These are phyloP conservation scores for Telenomus remus DNA, from an alignment of 1,140 invertebrate genomes.

Conservation along the genomic window DNA sequence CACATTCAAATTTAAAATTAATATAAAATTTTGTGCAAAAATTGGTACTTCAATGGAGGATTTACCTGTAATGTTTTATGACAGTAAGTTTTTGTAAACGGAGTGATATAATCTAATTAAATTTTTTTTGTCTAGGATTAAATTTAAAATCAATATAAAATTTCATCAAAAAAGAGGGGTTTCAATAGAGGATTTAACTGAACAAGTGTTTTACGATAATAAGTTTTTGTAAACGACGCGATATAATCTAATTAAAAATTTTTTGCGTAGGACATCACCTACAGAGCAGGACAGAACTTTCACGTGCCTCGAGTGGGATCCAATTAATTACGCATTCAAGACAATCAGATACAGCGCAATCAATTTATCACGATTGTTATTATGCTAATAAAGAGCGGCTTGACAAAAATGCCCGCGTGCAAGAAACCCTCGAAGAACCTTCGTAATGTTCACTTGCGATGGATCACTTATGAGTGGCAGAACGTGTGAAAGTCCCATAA, in stretches of 20 bases:
- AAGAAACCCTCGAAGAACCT: background rate
- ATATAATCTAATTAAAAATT: constrained; percentile 2
- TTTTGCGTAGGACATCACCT: constrained; percentile 13
- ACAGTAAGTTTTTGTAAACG: too few relatives aligned
- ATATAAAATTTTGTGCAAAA: too few relatives aligned
- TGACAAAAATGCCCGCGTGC: constrained; percentile 6
- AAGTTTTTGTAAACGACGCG: background rate
- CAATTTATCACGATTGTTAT: constrained; percentile 14
- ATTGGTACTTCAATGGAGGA: too few relatives aligned
- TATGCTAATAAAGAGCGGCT: constrained; percentile 15
- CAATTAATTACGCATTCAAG: constrained; percentile 24
- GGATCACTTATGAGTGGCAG: constrained; percentile 45
- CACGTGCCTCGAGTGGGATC: constrained; percentile 8
- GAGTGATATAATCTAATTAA: too few relatives aligned
- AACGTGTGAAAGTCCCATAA: constrained; percentile 56
- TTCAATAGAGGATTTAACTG: background rate
- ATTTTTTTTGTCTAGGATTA: too few relatives aligned
- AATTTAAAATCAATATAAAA: too few relatives aligned
- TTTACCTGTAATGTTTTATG: too few relatives aligned
- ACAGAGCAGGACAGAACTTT: constrained; percentile 11
- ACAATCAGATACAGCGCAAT: constrained; percentile 14
- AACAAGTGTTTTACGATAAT: background rate
- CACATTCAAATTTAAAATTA: too few relatives aligned
- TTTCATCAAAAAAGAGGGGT: too few relatives aligned
- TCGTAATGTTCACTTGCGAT: constrained; percentile 8